A percentile compares a stretch with the other conserved stretches of the same genome.
Conservation (phyloP, 1,140 invertebrate species). For the Hormaphis cornu region DNA sequence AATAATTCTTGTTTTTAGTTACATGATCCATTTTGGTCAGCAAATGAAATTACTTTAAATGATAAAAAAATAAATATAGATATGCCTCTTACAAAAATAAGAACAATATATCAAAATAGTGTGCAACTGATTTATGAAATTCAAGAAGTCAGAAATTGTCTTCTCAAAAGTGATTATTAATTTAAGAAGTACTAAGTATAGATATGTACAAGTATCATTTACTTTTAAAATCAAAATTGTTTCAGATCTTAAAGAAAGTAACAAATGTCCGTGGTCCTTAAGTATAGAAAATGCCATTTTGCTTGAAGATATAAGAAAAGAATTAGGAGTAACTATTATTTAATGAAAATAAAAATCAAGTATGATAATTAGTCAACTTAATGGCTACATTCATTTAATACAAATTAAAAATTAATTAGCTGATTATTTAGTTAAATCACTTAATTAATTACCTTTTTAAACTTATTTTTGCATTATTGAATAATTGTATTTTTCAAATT, state of each 20-base stretch:
- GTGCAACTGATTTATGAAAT: slow-evolving; percentile 64
- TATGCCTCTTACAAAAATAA: slow-evolving; percentile 38
- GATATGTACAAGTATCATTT: too few species aligned
- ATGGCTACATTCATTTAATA: too few species aligned
- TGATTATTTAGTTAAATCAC: too few species aligned
- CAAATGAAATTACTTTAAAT: background rate
- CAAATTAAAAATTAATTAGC: too few species aligned
- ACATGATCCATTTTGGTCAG: slow-evolving; percentile 7
- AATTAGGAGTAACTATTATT: slow-evolving; percentile 1
- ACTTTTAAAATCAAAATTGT: too few species aligned
- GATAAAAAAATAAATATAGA: background rate
- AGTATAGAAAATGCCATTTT: slow-evolving; percentile 6
- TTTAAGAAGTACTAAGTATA: background rate
- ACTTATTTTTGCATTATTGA: too few species aligned
- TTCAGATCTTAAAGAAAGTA: background rate
- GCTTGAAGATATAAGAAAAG: slow-evolving; percentile 15
- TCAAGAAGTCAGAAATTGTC: slow-evolving; percentile 57
- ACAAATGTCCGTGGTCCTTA: background rate
- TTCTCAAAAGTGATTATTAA: slow-evolving; percentile 48
- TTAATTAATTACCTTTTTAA: too few species aligned
- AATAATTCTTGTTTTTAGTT: background rate
- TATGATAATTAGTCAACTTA: too few species aligned
- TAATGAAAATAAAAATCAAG: background rate
- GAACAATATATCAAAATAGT: slow-evolving; percentile 58
- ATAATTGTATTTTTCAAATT: too few species aligned